These are phyloP conservation scores for Thereva unica DNA, from an alignment of 2,888 invertebrate species.

Conservation along the genomic window DNA sequence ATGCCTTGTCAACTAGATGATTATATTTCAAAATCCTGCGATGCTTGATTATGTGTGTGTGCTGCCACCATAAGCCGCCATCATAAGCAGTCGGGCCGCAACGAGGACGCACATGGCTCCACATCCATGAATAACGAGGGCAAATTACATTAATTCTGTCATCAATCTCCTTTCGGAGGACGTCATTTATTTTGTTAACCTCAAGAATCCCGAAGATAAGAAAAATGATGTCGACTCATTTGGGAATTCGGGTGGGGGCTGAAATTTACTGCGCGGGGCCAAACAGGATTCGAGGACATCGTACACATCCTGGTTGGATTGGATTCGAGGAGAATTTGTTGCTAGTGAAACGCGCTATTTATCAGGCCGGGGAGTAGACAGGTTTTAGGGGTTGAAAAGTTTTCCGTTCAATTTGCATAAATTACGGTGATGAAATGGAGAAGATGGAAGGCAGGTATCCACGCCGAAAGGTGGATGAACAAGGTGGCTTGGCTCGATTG, in stretches of 20 bases:
- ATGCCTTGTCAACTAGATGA: slow-evolving; percentile 29
- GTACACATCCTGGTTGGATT: not conserved
- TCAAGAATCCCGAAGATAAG: slow-evolving; percentile 30
- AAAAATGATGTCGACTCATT: slow-evolving; percentile 35
- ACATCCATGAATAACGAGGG: slow-evolving; percentile 39
- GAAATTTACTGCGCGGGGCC: slow-evolving; percentile 9
- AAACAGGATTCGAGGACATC: slow-evolving; percentile 1
- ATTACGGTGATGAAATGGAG: slow-evolving; percentile 7
- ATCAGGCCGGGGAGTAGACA: slow-evolving; percentile 2
- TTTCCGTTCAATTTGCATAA: slow-evolving; percentile 32
- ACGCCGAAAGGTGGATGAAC: too few species aligned
- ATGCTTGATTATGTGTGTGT: slow-evolving; percentile 7
- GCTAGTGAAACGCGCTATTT: not conserved
- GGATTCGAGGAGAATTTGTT: not conserved
- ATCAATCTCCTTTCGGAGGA: slow-evolving; percentile 39
- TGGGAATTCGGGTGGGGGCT: slow-evolving; percentile 22
- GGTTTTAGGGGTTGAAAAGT: slow-evolving; percentile 12
- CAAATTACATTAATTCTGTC: slow-evolving; percentile 42
- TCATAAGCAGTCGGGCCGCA: slow-evolving; percentile 4
- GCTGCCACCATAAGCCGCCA: not conserved
- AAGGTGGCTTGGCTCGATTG: too few species aligned
- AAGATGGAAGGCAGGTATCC: too few species aligned
- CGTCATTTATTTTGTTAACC: slow-evolving; percentile 36
- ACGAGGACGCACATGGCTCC: slow-evolving; percentile 2
- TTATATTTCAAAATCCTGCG: slow-evolving; percentile 29